A percentile compares a stretch with the other conserved stretches of the same genome.
Evolutionary conservation across 2,797 vertebrate genomes (phyloP).

Genomic region (Poeciliopsis turneri): DNA sequence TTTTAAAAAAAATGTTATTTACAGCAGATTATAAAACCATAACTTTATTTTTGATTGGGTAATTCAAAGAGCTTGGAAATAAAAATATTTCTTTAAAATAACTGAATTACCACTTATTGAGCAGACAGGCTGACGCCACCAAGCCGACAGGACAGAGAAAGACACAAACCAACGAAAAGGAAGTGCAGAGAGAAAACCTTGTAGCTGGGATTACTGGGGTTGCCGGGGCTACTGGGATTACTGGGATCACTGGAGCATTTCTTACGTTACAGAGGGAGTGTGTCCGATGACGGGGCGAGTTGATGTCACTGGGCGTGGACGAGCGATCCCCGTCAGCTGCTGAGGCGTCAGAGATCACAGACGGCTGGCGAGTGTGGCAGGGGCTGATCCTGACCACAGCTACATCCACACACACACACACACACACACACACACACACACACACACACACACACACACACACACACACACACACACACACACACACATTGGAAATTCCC

Average conservation of each 20-base stretch:
- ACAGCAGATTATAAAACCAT: not conserved
- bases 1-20: not conserved
- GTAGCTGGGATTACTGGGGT: constrained; percentile 53
- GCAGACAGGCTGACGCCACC: constrained; percentile 53
- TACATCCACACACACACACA: constrained; percentile 46
- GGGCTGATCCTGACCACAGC: constrained; percentile 94
- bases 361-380: constrained; percentile 95
- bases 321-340: constrained; percentile 93
- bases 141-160: constrained; percentile 49
- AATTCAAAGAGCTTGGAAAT: not conserved
- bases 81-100: constrained; percentile 4
- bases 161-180: constrained; percentile 41
- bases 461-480: constrained; percentile 9
- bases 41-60: not conserved
- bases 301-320: constrained; percentile 96
- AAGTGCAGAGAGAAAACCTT: constrained; percentile 49
- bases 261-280: constrained; percentile 99
- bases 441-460: constrained; percentile 16
- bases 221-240: constrained; percentile 57
- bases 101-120: constrained; percentile 38
- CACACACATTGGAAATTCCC: constrained; percentile 37
- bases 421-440: constrained; percentile 7
- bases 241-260: constrained; percentile 61
- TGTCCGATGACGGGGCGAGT: constrained; percentile 96
- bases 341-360: constrained; percentile 94